Evolutionary conservation across 2,113 vertebrate species (phyloP).

Genomic region (Columba janthina): DNA sequence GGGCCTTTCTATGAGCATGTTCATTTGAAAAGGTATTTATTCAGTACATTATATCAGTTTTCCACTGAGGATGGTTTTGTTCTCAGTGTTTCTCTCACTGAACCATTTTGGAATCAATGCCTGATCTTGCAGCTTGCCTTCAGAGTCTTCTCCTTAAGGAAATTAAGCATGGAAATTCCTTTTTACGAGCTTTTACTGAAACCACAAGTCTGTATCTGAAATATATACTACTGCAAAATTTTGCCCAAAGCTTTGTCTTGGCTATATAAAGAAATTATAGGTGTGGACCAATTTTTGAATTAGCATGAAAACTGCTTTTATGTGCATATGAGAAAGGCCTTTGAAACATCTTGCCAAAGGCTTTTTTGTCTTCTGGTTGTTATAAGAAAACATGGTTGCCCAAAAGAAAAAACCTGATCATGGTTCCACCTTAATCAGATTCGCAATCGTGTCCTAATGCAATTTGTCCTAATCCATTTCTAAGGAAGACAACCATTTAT

Average conservation of each 20-base stretch:
- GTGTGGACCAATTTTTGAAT: slow-evolving; percentile 72
- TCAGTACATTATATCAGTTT: background rate
- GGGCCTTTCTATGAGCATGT: background rate
- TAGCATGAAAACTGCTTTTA: slow-evolving; percentile 72
- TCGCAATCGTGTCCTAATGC: slow-evolving; percentile 95
- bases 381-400: slow-evolving; percentile 86
- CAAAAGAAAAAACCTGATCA: slow-evolving; percentile 86
- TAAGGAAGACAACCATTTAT: slow-evolving; percentile 95
- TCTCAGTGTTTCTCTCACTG: slow-evolving; percentile 21
- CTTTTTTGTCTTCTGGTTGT: slow-evolving; percentile 80
- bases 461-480: slow-evolving; percentile 97
- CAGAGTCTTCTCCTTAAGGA: slow-evolving; percentile 52
- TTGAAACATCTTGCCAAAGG: slow-evolving; percentile 87
- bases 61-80: slow-evolving; percentile 22
- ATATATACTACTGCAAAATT: slow-evolving; percentile 45
- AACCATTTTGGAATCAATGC: slow-evolving; percentile 42
- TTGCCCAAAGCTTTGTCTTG: slow-evolving; percentile 71
- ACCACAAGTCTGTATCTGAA: slow-evolving; percentile 60
- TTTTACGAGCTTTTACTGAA: slow-evolving; percentile 64
- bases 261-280: slow-evolving; percentile 72
- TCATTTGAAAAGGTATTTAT: slow-evolving; percentile 9
- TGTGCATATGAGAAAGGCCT: slow-evolving; percentile 67
- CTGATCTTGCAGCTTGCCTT: slow-evolving; percentile 42
- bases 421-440: slow-evolving; percentile 94
- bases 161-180: slow-evolving; percentile 70